Evolutionary conservation across 2,797 vertebrate species (phyloP).

Genomic region (Yasuhikotakia modesta): DNA sequence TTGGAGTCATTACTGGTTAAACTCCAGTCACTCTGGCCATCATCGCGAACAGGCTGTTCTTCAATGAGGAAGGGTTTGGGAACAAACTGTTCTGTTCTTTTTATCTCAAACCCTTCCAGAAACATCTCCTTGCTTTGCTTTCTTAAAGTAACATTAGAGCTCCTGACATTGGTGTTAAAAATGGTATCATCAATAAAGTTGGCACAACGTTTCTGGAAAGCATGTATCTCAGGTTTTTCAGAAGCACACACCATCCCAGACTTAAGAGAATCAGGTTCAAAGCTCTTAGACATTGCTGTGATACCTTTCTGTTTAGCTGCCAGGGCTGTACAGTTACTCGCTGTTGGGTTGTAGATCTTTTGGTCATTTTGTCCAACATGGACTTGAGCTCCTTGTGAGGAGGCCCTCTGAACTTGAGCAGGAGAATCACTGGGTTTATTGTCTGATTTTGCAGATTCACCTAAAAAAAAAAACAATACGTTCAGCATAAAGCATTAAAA

Average conservation of each 20-base stretch:
- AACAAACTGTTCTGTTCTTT: conserved; percentile 52
- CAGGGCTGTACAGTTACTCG: conserved; percentile 38
- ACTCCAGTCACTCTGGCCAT: conserved; percentile 72
- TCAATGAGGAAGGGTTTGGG: conserved; percentile 56
- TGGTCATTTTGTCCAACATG: conserved; percentile 42
- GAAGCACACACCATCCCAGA: conserved; percentile 47
- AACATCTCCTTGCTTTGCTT: conserved; percentile 65
- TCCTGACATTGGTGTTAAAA: conserved; percentile 32
- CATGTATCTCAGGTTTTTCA: not conserved
- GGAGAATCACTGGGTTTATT: conserved; percentile 43
- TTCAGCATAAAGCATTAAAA: not conserved
- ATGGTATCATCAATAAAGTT: not conserved
- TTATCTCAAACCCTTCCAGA: conserved; percentile 61
- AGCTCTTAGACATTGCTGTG: conserved; percentile 38
- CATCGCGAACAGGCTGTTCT: conserved; percentile 81
- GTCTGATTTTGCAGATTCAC: conserved; percentile 41
- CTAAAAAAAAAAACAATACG: conserved; percentile 29
- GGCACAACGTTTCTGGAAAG: conserved; percentile 13
- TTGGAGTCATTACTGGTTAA: conserved; percentile 59
- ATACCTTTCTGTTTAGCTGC: conserved; percentile 32
- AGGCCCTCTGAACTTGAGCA: conserved; percentile 33
- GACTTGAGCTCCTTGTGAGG: conserved; percentile 33
- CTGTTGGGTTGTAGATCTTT: conserved; percentile 33
- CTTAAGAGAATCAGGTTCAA: conserved; percentile 42
- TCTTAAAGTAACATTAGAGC: conserved; percentile 38